A percentile compares a stretch with the other conserved stretches of the same genome.
Evolutionary conservation across 2,888 invertebrate genomes (phyloP).

Genomic region (Leucania comma): DNA sequence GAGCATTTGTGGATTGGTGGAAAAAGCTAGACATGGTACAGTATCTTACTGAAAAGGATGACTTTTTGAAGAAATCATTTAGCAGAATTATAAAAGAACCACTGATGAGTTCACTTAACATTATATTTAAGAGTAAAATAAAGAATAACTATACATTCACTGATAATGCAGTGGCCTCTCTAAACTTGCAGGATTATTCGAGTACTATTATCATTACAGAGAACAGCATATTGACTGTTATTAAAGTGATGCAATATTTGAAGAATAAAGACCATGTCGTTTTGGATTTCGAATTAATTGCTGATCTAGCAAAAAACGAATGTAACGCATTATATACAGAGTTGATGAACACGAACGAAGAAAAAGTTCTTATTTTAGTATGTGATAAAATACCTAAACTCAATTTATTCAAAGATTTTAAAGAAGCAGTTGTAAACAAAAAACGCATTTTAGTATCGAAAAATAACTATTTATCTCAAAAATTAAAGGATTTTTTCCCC

Average conservation of each 20-base stretch:
- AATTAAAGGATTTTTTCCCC: conserved; percentile 3
- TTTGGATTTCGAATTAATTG: background rate
- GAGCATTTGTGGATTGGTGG: conserved; percentile 13
- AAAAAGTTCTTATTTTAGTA: background rate
- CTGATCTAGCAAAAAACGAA: background rate
- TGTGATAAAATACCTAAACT: background rate
- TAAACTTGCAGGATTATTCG: too few relatives aligned
- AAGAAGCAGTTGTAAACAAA: too few relatives aligned
- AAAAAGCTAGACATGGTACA: background rate
- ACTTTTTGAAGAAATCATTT: background rate
- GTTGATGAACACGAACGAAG: background rate
- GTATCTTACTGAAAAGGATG: background rate
- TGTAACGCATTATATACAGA: background rate
- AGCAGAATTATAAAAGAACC: background rate
- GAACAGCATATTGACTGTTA: too few relatives aligned
- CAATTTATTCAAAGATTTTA: background rate
- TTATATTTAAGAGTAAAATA: background rate
- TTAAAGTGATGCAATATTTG: too few relatives aligned
- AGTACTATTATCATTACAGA: too few relatives aligned
- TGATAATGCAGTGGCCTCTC: too few relatives aligned
- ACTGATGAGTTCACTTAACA: background rate
- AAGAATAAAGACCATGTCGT: too few relatives aligned
- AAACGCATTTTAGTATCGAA: conserved; percentile 1
- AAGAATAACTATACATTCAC: background rate
- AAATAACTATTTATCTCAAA: background rate